Base-by-base conservation (phyloP, 1,140 invertebrate species). In the Sitophilus oryzae region DNA sequence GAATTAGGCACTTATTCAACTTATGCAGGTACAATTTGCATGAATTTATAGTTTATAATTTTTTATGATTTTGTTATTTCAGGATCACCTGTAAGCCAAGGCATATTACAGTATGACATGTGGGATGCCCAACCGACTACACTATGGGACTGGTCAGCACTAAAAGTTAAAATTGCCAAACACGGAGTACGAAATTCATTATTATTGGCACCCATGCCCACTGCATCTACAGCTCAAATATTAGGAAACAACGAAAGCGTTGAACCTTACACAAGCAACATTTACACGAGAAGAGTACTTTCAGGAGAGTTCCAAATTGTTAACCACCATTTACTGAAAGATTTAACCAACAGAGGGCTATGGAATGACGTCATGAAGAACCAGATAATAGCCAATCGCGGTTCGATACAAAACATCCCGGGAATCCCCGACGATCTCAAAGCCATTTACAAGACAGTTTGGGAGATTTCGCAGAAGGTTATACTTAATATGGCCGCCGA, bases 281-380 rank as follows among this genome's bases (percentile, higher is more conserved):
- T 99, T 60, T 99, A 99, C 68, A 86, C 86, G 18, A 77, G 96
- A 59, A 78, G 96, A 42, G 96, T 99, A 1, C 75, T 98, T 8
- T 96, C 93, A 30, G 95, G 94, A 8, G 84, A 87, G 71, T 58
- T 58, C 22, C 51, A 57, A 22, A 21, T 61, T 56, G 94, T 99
- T 0, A 99, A 99, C 74, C 93, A 95, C 63, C 96, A 99, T 77
- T 76, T 99, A 25, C 69, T 99, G 4, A 85, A 86, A 66, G 96
- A 99, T 77, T 74, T 99, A 43, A 95, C 92, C 1, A 89, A 97
- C 58, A 74, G 78, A 37, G 85, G 88, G 48, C 73, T 99, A 6
- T 99, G 96, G 97, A 85, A 89, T 74, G 89, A 96, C 52, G 83
- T 93, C n/a, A 93, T 98, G 86, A 98, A 97, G 71, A 96, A 96